Evolutionary conservation across 2,888 invertebrate species (phyloP).

Genomic region (Caenorhabditis imperialis): DNA sequence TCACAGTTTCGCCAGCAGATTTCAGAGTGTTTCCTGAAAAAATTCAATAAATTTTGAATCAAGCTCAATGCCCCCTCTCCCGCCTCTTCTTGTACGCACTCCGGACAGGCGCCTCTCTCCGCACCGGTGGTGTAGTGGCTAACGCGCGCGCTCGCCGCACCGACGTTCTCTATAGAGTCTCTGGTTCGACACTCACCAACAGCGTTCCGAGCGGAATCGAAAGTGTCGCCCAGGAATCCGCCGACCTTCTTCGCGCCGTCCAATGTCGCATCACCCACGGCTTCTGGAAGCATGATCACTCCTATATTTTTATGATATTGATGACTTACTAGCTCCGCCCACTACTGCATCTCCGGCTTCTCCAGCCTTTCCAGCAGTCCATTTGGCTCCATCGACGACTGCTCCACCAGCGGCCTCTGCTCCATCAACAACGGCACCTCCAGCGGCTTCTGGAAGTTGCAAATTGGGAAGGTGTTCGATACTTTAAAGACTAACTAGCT

Average conservation of each 20-base stretch:
- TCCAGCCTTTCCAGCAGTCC: conserved; percentile 20
- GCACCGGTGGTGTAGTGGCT: no score
- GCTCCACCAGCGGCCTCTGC: conserved; percentile 17
- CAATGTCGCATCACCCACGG: conserved; percentile 27
- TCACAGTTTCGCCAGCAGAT: conserved; percentile 41
- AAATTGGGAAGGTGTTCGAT: no score
- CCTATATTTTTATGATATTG: neutral
- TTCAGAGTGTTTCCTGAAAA: conserved; percentile 33
- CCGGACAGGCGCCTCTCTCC: no score
- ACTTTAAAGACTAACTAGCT: conserved; percentile 21
- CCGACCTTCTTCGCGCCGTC: conserved; percentile 53
- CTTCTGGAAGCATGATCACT: conserved; percentile 10
- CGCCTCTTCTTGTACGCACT: no score
- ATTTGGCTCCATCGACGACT: conserved; percentile 46
- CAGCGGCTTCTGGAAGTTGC: neutral
- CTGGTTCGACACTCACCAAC: no score
- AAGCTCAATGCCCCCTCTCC: no score
- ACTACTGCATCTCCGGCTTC: conserved; percentile 40
- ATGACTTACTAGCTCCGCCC: conserved; percentile 38
- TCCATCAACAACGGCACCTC: neutral
- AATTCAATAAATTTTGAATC: neutral
- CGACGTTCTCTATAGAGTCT: no score
- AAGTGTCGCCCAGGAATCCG: conserved; percentile 40
- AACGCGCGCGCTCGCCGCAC: no score
- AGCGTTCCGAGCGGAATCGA: conserved; percentile 42